These are phyloP conservation scores for Lamprotornis superbus DNA, from an alignment of 2,113 vertebrate genomes.

Conservation along the genomic window DNA sequence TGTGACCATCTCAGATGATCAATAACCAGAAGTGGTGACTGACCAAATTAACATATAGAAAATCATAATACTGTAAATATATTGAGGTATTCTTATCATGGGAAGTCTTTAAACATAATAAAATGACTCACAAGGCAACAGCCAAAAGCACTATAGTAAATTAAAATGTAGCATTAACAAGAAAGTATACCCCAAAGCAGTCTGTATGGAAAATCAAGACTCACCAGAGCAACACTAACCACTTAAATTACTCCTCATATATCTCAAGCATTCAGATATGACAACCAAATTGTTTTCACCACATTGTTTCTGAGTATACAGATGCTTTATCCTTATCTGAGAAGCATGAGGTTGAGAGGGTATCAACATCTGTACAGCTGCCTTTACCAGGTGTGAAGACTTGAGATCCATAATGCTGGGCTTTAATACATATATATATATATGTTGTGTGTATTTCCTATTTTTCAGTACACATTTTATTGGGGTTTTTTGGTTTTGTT, in stretches of 20 bases:
- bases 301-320: neutral
- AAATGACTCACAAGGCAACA: neutral
- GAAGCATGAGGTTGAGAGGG: neutral
- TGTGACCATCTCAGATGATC: neutral
- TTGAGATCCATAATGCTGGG: neutral
- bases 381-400: neutral
- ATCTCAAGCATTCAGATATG: neutral
- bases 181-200: neutral
- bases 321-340: neutral
- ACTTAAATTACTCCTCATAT: neutral
- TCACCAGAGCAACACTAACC: neutral
- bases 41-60: neutral
- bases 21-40: neutral
- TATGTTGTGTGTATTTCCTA: neutral
- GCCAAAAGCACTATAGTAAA: neutral
- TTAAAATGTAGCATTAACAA: neutral
- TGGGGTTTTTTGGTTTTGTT: neutral
- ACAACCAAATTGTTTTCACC: neutral
- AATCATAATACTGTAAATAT: neutral
- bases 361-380: neutral
- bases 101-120: neutral
- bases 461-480: neutral
- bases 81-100: neutral
- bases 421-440: neutral
- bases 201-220: neutral